A percentile compares a stretch with the other conserved stretches of the same genome.
Evolutionary conservation across 2,113 vertebrate genomes (phyloP).

Genomic region (Psettodes erumei): DNA sequence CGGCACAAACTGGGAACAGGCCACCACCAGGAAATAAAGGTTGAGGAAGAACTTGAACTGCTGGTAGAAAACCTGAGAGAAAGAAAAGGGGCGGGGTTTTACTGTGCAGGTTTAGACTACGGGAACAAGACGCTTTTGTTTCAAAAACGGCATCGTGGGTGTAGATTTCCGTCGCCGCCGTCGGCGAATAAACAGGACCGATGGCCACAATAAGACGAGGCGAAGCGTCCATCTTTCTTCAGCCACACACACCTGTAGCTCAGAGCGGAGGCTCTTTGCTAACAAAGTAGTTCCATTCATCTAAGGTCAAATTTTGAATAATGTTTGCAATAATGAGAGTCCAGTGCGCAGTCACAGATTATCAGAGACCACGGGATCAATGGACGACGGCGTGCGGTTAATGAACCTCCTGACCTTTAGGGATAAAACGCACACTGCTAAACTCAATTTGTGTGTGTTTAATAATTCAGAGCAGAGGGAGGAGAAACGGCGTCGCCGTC

Average conservation of each 20-base stretch:
- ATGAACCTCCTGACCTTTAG: constrained; percentile 84
- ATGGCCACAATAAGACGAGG: background rate
- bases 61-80: constrained; percentile 96
- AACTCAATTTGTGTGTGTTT: constrained; percentile 83
- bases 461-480: constrained; percentile 84
- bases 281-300: constrained; percentile 37
- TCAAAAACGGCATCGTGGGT: constrained; percentile 40
- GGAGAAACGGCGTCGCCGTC: constrained; percentile 71
- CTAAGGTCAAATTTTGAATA: constrained; percentile 75
- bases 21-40: constrained; percentile 97
- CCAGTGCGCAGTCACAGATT: constrained; percentile 60
- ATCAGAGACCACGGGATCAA: constrained; percentile 78
- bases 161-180: no score
- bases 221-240: constrained; percentile 3
- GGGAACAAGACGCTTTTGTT: no score
- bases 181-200: constrained; percentile 7
- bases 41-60: constrained; percentile 99
- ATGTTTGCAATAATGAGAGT: constrained; percentile 76
- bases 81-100: constrained; percentile 26
- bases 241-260: constrained; percentile 36
- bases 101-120: no score
- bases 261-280: constrained; percentile 21
- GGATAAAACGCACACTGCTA: constrained; percentile 75
- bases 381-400: constrained; percentile 69
- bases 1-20: constrained; percentile 96